phyloP scores from a whole-genome alignment of 2,113 vertebrate species.

The Pluvialis apricaria region DNA sequence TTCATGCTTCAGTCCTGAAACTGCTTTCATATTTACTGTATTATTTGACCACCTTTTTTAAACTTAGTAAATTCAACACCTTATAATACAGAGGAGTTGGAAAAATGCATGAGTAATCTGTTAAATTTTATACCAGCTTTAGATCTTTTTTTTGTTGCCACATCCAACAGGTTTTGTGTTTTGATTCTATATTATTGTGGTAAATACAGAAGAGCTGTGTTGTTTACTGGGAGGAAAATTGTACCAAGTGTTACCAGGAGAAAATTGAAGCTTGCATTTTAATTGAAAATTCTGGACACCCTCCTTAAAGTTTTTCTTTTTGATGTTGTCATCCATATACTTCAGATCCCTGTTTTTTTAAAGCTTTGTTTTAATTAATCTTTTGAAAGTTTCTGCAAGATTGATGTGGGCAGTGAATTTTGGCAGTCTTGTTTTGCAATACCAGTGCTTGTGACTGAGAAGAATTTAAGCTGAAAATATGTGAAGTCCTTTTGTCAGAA shows the following conservation, averaged over 20 bases:
- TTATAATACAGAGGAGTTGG: neutral
- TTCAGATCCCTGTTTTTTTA: neutral
- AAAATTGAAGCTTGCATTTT: neutral
- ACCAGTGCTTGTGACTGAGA: neutral
- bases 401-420: neutral
- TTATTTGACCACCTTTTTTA: neutral
- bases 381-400: constrained; percentile 7
- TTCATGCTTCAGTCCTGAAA: neutral
- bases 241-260: neutral
- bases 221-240: neutral
- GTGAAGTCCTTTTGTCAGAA: neutral
- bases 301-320: constrained; percentile 10
- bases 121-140: neutral
- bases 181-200: neutral
- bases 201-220: neutral
- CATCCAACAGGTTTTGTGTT: neutral
- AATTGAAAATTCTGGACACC: neutral
- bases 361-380: constrained; percentile 21
- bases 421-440: neutral
- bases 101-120: neutral
- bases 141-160: neutral
- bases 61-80: neutral
- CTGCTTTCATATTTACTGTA: neutral
- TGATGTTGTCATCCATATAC: neutral
- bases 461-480: neutral